These are phyloP conservation scores for Morelia viridis DNA, from an alignment of 2,797 vertebrate species.

Conservation along the genomic window DNA sequence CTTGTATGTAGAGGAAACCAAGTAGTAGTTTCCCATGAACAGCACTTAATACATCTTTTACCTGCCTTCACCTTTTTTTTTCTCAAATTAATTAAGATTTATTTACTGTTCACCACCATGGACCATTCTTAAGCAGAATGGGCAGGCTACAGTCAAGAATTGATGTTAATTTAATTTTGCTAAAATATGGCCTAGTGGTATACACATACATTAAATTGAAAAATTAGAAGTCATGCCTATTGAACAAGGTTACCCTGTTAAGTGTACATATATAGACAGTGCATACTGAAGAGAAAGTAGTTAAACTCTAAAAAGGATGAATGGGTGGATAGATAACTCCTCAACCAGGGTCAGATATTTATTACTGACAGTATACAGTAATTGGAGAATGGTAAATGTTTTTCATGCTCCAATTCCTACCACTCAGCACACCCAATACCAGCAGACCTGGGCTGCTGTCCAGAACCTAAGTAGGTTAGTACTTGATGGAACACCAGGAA, in stretches of 20 bases:
- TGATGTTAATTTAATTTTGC: not conserved
- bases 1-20: not conserved
- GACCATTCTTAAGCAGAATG: not conserved
- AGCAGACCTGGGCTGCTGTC: not conserved
- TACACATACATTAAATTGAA: not conserved
- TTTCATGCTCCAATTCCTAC: not conserved
- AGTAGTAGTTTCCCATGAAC: not conserved
- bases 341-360: not conserved
- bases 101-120: not conserved
- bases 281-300: too few species aligned
- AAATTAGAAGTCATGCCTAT: not conserved
- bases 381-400: not conserved
- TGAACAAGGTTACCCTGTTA: not conserved
- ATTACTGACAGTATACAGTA: not conserved
- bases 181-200: not conserved
- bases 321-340: not conserved
- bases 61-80: not conserved
- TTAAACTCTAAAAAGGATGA: not conserved
- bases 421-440: not conserved
- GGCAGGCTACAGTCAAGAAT: not conserved
- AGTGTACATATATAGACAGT: not conserved
- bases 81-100: not conserved
- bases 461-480: not conserved
- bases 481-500: not conserved
- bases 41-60: not conserved